phyloP scores from a whole-genome alignment of 2,888 invertebrate species.

The Cyclophora albipunctata region DNA sequence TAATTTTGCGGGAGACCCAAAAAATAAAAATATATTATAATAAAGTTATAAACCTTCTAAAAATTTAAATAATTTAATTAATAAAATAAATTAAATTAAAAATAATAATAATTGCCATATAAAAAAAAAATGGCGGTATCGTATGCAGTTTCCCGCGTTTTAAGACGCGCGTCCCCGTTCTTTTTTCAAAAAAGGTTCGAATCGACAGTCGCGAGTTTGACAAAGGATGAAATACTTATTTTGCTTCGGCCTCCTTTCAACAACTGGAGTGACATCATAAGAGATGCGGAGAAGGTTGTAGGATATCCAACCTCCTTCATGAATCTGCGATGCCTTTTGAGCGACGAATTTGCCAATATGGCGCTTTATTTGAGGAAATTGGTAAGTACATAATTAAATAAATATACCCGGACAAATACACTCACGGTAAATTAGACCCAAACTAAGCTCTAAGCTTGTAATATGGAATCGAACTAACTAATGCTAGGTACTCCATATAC shows the following conservation, averaged over 20 bases:
- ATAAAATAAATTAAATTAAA: conserved; percentile 4
- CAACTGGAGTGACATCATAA: conserved; percentile 64
- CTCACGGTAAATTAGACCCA: too few species aligned
- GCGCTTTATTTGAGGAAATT: conserved; percentile 67
- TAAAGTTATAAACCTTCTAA: conserved; percentile 8
- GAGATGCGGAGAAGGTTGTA: conserved; percentile 71
- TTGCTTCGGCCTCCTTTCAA: conserved; percentile 60
- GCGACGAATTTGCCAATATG: conserved; percentile 77
- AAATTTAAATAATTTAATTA: neutral
- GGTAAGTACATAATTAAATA: conserved; percentile 41
- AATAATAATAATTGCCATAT: neutral
- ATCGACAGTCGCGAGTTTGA: conserved; percentile 63
- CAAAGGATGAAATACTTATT: conserved; percentile 64
- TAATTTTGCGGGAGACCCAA: too few species aligned
- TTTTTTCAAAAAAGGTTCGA: conserved; percentile 61
- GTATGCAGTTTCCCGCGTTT: conserved; percentile 52
- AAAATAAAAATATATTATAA: neutral
- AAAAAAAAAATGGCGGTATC: conserved; percentile 43
- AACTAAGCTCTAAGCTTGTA: too few species aligned
- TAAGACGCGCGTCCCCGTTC: conserved; percentile 50
- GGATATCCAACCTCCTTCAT: conserved; percentile 77
- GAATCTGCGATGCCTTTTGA: conserved; percentile 74
- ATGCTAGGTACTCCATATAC: too few species aligned
- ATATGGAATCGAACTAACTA: too few species aligned
- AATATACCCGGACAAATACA: too few species aligned